Base-by-base conservation (phyloP, 2,113 vertebrate genomes). In the Hypocryptadius cinnamomeus region DNA sequence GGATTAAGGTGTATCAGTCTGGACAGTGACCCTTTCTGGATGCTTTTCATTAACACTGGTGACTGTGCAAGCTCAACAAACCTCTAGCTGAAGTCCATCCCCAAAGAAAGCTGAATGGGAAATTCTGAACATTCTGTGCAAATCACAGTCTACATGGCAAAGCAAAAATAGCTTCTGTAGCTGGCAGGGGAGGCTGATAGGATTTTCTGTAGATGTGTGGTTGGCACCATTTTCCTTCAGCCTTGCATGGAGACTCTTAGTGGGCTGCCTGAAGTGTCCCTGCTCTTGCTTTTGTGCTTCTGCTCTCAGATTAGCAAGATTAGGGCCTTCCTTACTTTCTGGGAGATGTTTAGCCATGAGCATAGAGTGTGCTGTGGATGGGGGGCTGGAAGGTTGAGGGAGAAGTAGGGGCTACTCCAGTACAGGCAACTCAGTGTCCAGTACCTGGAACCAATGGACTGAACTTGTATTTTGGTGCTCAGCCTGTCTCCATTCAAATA, bases 31-130 rank as follows among this genome's bases (percentile, higher is more conserved):
- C 8, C 10, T 70, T 73, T 70, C 33, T 44, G 17, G 27, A 5
- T 1, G 0, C 10, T 73, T 57, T 47, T 47, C 3, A 2, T 47
- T 30, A 69, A 39, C 0, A 0, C 10, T 0, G 1, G 20, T 45
- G 54, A 30, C 39, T 28, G 9, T 33, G 39, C 3, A 5, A 87
- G 22, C 45, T 76, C 11, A 64, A 14, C 3, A 39, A 71, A 42
- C 74, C 13, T 25, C 35, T 51, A 25, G 39, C 19, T 30, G 33
- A 91, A 71, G 65, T 53, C 53, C 22, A 40, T 25, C n/a, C 2
- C 16, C 35, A 61, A 23, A 21, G 48, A 83, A 83, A 56, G 8
- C 11, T 18, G 17, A 82, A 17, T 24, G 28, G 20, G 3, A 8
- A 76, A 76, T 69, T 72, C 30, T 12, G 48, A 71, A 31, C 27